A percentile compares a stretch with the other conserved stretches of the same genome.
phyloP scores from a whole-genome alignment of 2,113 vertebrate genomes.

The Gobius niger region DNA sequence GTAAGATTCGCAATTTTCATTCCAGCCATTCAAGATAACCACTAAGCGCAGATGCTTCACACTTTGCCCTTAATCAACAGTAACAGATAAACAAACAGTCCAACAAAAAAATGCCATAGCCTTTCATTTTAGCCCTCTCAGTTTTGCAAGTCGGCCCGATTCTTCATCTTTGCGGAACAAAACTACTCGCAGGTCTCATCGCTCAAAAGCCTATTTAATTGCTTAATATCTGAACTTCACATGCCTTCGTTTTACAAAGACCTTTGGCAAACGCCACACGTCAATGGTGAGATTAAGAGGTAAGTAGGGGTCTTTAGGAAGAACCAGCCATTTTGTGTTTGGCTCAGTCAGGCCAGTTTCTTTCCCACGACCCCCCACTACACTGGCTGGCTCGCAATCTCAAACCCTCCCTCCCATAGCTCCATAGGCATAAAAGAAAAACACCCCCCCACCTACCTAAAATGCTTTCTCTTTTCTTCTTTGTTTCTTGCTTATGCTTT shows the following conservation, averaged over 20 bases:
- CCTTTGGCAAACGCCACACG: conserved; percentile 35
- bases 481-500: neutral
- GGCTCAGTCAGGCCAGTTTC: conserved; percentile 28
- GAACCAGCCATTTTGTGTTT: conserved; percentile 45
- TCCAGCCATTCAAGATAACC: too few relatives aligned
- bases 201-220: conserved; percentile 40
- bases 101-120: too few relatives aligned
- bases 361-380: conserved; percentile 45
- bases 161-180: too few relatives aligned
- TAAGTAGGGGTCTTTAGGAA: conserved; percentile 52
- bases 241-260: conserved; percentile 43
- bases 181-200: conserved; percentile 7
- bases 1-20: too few relatives aligned
- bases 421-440: conserved; percentile 15
- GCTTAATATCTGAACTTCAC: conserved; percentile 34
- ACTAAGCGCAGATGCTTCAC: too few relatives aligned
- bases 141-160: too few relatives aligned
- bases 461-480: conserved; percentile 2
- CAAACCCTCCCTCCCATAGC: conserved; percentile 15
- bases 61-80: too few relatives aligned
- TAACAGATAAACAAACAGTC: too few relatives aligned
- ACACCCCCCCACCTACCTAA: neutral
- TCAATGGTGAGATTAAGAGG: conserved; percentile 58
- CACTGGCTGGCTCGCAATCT: conserved; percentile 20
- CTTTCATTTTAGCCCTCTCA: too few relatives aligned